Conservation (phyloP, 2,888 invertebrate species). For the Elysia crispata region DNA sequence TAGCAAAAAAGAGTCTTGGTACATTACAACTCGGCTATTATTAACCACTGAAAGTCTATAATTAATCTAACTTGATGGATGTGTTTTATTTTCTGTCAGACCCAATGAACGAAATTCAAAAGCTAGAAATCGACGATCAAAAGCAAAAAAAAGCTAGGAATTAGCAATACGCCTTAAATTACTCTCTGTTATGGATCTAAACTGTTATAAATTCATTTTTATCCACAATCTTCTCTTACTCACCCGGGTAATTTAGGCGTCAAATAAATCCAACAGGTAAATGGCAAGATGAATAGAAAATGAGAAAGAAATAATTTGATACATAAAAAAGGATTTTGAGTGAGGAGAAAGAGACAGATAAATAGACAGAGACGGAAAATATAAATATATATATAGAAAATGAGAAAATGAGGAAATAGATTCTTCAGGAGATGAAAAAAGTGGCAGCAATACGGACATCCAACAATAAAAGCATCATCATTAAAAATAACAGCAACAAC, state of each 20-base stretch:
- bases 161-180: too few species aligned
- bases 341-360: background rate
- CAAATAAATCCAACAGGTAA: too few species aligned
- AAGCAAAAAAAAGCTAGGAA: background rate
- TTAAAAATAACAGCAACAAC: background rate
- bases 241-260: too few species aligned
- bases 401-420: background rate
- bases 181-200: too few species aligned
- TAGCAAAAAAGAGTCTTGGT: too few species aligned
- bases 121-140: background rate
- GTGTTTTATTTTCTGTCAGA: background rate
- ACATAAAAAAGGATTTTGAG: background rate
- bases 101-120: background rate
- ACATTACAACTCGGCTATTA: too few species aligned
- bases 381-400: background rate
- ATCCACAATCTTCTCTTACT: too few species aligned
- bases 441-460: background rate
- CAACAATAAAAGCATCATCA: background rate
- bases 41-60: too few species aligned
- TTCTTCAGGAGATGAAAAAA: background rate
- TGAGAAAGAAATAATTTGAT: background rate
- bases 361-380: background rate
- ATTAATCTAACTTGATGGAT: too few species aligned
- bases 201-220: too few species aligned
- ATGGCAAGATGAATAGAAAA: background rate